These are phyloP conservation scores for Parascotia fuliginaria DNA, from an alignment of 2,888 invertebrate species.

Conservation along the genomic window DNA sequence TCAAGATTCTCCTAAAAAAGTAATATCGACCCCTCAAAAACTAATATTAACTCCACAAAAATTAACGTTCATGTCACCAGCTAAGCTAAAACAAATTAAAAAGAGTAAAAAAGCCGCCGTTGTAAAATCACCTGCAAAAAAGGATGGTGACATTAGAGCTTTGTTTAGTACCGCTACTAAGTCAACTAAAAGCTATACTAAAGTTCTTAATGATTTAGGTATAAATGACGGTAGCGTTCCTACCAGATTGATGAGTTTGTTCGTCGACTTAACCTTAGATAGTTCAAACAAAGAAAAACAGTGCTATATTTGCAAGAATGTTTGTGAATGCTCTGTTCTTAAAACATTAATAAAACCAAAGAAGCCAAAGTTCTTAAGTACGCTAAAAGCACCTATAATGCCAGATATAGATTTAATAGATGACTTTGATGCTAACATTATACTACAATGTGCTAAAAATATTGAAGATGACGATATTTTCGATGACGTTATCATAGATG, in stretches of 20 bases:
- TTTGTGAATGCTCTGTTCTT: conserved; percentile 72
- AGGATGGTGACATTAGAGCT: conserved; percentile 84
- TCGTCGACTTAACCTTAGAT: conserved; percentile 78
- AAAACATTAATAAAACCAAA: conserved; percentile 44
- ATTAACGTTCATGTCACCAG: conserved; percentile 33
- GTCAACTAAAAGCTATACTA: conserved; percentile 78
- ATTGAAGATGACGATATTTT: conserved; percentile 17
- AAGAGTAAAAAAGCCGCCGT: conserved; percentile 56
- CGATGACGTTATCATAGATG: conserved; percentile 15
- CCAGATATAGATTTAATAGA: conserved; percentile 70
- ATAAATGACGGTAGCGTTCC: conserved; percentile 68
- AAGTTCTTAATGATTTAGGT: conserved; percentile 71
- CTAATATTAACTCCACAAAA: conserved; percentile 43
- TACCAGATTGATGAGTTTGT: conserved; percentile 66
- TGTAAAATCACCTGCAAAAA: conserved; percentile 66
- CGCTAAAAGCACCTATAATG: conserved; percentile 53
- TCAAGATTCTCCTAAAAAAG: conserved; percentile 26
- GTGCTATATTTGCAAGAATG: conserved; percentile 76
- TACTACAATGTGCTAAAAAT: conserved; percentile 52
- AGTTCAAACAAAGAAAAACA: conserved; percentile 53
- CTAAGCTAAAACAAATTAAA: conserved; percentile 58
- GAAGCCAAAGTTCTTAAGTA: conserved; percentile 41
- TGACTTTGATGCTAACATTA: conserved; percentile 56
- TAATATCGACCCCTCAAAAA: conserved; percentile 42
- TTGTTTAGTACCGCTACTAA: conserved; percentile 80